Evolutionary conservation across 2,113 vertebrate genomes (phyloP).

Genomic region (Xyliphius kryptos): DNA sequence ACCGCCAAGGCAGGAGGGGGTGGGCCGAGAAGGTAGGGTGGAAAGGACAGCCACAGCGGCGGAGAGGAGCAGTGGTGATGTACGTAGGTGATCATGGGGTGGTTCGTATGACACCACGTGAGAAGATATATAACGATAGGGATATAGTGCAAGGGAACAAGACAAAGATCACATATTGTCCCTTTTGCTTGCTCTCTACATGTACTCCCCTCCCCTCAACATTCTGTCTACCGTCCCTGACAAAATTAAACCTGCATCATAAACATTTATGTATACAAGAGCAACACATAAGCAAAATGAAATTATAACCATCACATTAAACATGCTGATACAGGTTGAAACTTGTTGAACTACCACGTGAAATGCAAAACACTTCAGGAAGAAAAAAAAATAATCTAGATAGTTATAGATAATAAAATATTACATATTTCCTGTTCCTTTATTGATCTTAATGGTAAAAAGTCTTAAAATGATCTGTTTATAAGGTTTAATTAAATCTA

Average conservation of each 20-base stretch:
- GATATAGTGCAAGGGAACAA: constrained; percentile 81
- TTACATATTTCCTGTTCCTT: no score
- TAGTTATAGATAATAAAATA: no score
- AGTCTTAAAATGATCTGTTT: no score
- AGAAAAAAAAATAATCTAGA: no score
- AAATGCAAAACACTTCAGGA: no score
- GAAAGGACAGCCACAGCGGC: constrained; percentile 57
- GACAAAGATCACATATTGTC: constrained; percentile 75
- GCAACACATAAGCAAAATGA: constrained; percentile 43
- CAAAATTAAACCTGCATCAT: constrained; percentile 63
- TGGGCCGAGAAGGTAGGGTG: constrained; percentile 55
- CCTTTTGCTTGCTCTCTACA: constrained; percentile 45
- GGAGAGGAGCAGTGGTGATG: constrained; percentile 64
- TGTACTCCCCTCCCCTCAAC: constrained; percentile 57
- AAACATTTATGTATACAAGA: constrained; percentile 71
- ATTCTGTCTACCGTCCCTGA: constrained; percentile 62
- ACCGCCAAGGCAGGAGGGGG: constrained; percentile 57
- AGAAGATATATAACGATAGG: constrained; percentile 86
- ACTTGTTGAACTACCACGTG: no score
- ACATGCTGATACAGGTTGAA: no score
- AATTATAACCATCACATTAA: no score
- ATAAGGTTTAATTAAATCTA: no score
- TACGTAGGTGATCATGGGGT: constrained; percentile 89
- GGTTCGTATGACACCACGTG: constrained; percentile 86
- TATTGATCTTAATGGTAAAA: no score